phyloP scores from a whole-genome alignment of 2,888 invertebrate genomes.

The Sphaerophoria taeniata region DNA sequence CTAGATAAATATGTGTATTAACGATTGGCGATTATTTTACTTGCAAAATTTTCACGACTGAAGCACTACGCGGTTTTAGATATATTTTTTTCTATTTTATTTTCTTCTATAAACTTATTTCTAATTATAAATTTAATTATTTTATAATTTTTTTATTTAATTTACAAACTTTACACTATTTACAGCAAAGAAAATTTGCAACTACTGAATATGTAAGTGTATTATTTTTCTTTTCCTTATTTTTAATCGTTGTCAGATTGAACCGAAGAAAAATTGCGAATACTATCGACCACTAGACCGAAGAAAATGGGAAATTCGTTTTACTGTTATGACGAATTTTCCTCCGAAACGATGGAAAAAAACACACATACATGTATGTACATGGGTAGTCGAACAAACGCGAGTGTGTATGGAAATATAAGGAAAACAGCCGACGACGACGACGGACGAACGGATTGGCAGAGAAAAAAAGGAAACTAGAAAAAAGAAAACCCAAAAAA shows the following conservation, averaged over 20 bases:
- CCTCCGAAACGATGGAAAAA: slow-evolving; percentile 49
- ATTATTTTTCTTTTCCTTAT: slow-evolving; percentile 1
- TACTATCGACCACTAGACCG: slow-evolving; percentile 70
- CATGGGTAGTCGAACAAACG: slow-evolving; percentile 3
- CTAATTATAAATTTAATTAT: slow-evolving; percentile 34
- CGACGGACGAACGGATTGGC: slow-evolving; percentile 22
- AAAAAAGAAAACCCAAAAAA: slow-evolving; percentile 6
- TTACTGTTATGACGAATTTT: slow-evolving; percentile 72
- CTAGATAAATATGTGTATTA: not conserved
- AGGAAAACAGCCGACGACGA: slow-evolving; percentile 11
- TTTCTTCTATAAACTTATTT: slow-evolving; percentile 18
- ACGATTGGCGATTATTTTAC: slow-evolving; percentile 52
- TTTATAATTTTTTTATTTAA: slow-evolving; percentile 23
- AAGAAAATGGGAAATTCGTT: slow-evolving; percentile 65
- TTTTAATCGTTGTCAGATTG: slow-evolving; percentile 46
- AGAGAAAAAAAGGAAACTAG: not conserved
- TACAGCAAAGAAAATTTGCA: slow-evolving; percentile 55
- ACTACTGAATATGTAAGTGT: not conserved
- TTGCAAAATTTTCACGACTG: not conserved
- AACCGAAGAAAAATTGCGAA: slow-evolving; percentile 23
- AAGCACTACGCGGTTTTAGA: slow-evolving; percentile 56
- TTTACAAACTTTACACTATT: slow-evolving; percentile 66
- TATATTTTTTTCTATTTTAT: slow-evolving; percentile 7
- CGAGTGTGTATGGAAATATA: slow-evolving; percentile 33
- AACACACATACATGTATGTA: slow-evolving; percentile 15